Percentiles rank a stretch among this genome's conserved stretches.
Conservation (phyloP, 2,797 vertebrate genomes). For the Sebastes minor region DNA sequence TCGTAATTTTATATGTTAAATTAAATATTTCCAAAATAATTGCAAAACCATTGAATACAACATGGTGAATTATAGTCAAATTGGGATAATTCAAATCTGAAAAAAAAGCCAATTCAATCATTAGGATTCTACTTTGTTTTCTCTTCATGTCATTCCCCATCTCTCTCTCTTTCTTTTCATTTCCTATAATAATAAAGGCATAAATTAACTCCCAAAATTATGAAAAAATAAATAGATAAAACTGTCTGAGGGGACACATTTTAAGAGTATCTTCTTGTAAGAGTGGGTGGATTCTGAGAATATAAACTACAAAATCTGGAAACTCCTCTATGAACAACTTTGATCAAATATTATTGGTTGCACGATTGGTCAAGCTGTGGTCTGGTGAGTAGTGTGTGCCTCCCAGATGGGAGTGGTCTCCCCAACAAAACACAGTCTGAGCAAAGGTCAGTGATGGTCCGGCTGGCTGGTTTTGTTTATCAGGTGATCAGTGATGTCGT, state of each 20-base stretch:
- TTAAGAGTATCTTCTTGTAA: too few relatives aligned
- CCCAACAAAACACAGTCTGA: slow-evolving; percentile 11
- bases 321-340: not conserved
- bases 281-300: not conserved
- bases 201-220: not conserved
- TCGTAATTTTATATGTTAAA: not conserved
- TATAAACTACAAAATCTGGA: not conserved
- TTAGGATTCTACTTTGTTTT: not conserved
- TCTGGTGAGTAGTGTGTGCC: not conserved
- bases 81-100: not conserved
- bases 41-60: not conserved
- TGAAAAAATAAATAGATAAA: not conserved
- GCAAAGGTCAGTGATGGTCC: slow-evolving; percentile 41
- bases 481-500: slow-evolving; percentile 9
- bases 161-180: not conserved
- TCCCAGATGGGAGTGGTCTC: not conserved
- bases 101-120: not conserved
- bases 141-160: not conserved
- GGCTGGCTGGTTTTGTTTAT: slow-evolving; percentile 19
- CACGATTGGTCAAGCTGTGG: not conserved
- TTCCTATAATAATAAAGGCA: not conserved
- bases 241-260: not conserved
- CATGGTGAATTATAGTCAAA: not conserved
- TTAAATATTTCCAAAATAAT: not conserved
- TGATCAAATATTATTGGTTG: not conserved